phyloP scores from a whole-genome alignment of 2,888 invertebrate genomes.

The Scaptomyza cyrtandrae region DNA sequence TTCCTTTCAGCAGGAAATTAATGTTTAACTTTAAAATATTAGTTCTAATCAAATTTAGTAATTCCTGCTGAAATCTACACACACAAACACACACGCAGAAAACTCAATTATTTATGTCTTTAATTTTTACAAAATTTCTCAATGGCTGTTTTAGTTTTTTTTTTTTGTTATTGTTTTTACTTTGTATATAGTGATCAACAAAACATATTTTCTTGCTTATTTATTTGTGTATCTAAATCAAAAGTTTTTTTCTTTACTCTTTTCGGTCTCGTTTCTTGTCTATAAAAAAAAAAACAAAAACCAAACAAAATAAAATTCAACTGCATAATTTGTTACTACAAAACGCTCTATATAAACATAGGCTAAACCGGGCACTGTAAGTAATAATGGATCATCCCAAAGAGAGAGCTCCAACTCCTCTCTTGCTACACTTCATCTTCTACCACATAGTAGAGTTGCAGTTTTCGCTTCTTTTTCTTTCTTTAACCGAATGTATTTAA shows the following conservation, averaged over 20 bases:
- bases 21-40: neutral
- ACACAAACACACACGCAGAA: conserved; percentile 22
- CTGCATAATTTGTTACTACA: conserved; percentile 72
- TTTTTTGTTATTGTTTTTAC: conserved; percentile 44
- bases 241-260: conserved; percentile 75
- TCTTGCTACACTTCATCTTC: conserved; percentile 19
- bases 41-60: neutral
- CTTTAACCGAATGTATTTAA: conserved; percentile 61
- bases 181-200: conserved; percentile 52
- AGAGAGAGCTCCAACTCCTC: conserved; percentile 48
- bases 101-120: conserved; percentile 4
- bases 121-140: conserved; percentile 14
- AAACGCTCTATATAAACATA: conserved; percentile 60
- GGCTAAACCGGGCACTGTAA: conserved; percentile 88
- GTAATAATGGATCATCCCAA: conserved; percentile 84
- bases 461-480: conserved; percentile 38
- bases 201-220: conserved; percentile 33
- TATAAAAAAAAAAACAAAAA: conserved; percentile 33
- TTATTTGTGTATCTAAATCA: conserved; percentile 66
- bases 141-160: conserved; percentile 46
- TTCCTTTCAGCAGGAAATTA: conserved; percentile 31
- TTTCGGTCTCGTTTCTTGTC: conserved; percentile 71
- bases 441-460: conserved; percentile 47
- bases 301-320: conserved; percentile 13
- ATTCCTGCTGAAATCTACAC: conserved; percentile 42